Percentiles rank a stretch among this genome's conserved stretches.
Evolutionary conservation across 2,797 vertebrate species (phyloP).

Genomic region (Pampus argenteus): DNA sequence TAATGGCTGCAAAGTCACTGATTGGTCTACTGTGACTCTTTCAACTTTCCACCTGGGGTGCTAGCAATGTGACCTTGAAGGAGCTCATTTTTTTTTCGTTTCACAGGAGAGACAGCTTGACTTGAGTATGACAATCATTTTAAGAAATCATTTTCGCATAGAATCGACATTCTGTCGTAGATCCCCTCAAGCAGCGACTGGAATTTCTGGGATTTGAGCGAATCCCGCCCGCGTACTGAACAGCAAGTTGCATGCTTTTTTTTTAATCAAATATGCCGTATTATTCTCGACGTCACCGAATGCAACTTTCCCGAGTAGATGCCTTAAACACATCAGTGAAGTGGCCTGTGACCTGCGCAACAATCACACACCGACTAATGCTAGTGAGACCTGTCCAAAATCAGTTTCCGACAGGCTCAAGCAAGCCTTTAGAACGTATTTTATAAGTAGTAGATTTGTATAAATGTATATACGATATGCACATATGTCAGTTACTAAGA

Average conservation of each 20-base stretch:
- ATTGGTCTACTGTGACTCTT: slow-evolving; percentile 94
- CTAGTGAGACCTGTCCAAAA: slow-evolving; percentile 82
- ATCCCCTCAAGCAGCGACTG: slow-evolving; percentile 36
- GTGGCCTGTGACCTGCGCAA: slow-evolving; percentile 86
- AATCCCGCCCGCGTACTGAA: background rate
- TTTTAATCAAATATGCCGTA: slow-evolving; percentile 32
- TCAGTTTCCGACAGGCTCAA: slow-evolving; percentile 76
- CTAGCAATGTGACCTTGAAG: slow-evolving; percentile 83
- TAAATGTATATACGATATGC: slow-evolving; percentile 81
- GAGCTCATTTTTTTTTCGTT: slow-evolving; percentile 87
- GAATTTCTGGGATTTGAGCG: background rate
- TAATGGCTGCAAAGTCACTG: slow-evolving; percentile 95
- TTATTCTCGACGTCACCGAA: slow-evolving; percentile 69
- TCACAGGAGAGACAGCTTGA: slow-evolving; percentile 91
- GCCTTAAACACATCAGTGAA: slow-evolving; percentile 85
- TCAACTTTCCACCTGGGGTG: slow-evolving; percentile 90
- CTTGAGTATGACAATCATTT: slow-evolving; percentile 90
- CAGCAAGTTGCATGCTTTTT: slow-evolving; percentile 35
- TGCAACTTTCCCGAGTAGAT: slow-evolving; percentile 85
- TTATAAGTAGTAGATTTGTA: slow-evolving; percentile 80
- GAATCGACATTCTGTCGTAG: slow-evolving; percentile 38
- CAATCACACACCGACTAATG: slow-evolving; percentile 85
- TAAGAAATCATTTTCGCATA: slow-evolving; percentile 53
- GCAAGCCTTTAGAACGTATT: slow-evolving; percentile 79
- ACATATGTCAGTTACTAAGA: slow-evolving; percentile 72